These are phyloP conservation scores for Taeniopygia guttata DNA, from an alignment of 2,797 vertebrate genomes.

Conservation along the genomic window DNA sequence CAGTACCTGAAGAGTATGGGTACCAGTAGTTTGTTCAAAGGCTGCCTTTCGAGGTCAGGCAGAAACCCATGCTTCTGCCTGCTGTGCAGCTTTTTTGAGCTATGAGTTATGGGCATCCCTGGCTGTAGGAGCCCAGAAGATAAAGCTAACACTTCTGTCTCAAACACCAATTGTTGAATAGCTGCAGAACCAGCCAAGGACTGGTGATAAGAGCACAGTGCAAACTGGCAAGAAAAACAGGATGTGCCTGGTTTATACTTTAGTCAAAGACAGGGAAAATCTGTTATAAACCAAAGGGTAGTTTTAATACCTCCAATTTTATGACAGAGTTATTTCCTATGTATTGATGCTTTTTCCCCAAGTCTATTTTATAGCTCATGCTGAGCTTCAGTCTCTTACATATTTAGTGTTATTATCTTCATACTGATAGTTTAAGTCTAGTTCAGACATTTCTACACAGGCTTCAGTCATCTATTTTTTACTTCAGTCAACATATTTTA, in stretches of 20 bases:
- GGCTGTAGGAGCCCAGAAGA: background rate
- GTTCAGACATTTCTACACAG: background rate
- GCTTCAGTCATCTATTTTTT: background rate
- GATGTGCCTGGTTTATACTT: background rate
- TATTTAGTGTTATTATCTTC: background rate
- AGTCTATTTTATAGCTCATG: background rate
- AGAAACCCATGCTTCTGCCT: background rate
- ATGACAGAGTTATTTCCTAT: background rate
- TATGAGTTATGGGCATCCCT: background rate
- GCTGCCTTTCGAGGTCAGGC: background rate
- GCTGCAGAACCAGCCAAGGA: rapidly evolving
- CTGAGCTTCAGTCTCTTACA: background rate
- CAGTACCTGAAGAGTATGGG: background rate
- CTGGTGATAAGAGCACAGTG: background rate
- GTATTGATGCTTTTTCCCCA: background rate
- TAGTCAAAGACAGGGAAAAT: background rate
- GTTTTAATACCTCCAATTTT: background rate
- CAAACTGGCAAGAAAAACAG: background rate
- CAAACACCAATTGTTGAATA: background rate
- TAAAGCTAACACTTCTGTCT: rapidly evolving
- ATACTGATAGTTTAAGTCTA: background rate
- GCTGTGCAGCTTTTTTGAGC: background rate
- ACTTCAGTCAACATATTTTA: background rate
- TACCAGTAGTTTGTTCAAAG: background rate
- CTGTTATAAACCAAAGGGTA: background rate